phyloP scores from a whole-genome alignment of 2,113 vertebrate species.

The Blennius ocellaris region DNA sequence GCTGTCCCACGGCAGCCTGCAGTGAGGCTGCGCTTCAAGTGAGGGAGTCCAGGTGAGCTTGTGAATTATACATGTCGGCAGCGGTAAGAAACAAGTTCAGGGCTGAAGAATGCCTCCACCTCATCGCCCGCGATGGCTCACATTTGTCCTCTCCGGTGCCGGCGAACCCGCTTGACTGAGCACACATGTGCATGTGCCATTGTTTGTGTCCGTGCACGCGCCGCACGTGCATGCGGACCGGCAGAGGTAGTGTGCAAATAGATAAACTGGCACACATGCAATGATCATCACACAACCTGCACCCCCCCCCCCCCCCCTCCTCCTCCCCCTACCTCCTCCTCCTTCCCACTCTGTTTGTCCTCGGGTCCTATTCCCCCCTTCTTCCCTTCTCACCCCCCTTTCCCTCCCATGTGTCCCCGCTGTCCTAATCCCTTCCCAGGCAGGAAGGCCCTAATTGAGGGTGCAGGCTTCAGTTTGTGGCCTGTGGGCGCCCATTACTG shows the following conservation, averaged over 20 bases:
- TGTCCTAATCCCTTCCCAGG: conserved; percentile 88
- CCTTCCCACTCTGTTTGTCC: conserved; percentile 82
- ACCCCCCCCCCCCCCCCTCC: neutral
- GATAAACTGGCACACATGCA: conserved; percentile 50
- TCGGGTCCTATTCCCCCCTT: conserved; percentile 83
- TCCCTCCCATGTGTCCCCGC: conserved; percentile 84
- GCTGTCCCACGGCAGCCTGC: conserved; percentile 59
- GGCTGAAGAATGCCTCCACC: conserved; percentile 37
- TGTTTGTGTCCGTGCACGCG: conserved; percentile 22
- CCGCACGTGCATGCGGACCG: conserved; percentile 26
- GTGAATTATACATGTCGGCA: conserved; percentile 67
- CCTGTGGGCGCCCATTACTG: conserved; percentile 89
- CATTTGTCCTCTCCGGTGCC: conserved; percentile 17
- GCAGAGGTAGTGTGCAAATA: conserved; percentile 57
- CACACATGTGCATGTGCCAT: neutral
- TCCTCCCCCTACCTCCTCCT: neutral
- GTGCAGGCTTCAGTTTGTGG: conserved; percentile 89
- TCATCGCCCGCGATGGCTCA: conserved; percentile 2
- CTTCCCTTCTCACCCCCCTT: conserved; percentile 79
- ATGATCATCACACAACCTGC: conserved; percentile 55
- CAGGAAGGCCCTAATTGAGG: conserved; percentile 90
- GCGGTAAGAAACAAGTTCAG: conserved; percentile 40
- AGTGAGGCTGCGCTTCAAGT: conserved; percentile 62
- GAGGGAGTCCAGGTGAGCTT: conserved; percentile 59
- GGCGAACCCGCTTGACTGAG: conserved; percentile 1